These are phyloP conservation scores for Yponomeuta sedellus DNA, from an alignment of 2,888 invertebrate genomes.

Conservation along the genomic window DNA sequence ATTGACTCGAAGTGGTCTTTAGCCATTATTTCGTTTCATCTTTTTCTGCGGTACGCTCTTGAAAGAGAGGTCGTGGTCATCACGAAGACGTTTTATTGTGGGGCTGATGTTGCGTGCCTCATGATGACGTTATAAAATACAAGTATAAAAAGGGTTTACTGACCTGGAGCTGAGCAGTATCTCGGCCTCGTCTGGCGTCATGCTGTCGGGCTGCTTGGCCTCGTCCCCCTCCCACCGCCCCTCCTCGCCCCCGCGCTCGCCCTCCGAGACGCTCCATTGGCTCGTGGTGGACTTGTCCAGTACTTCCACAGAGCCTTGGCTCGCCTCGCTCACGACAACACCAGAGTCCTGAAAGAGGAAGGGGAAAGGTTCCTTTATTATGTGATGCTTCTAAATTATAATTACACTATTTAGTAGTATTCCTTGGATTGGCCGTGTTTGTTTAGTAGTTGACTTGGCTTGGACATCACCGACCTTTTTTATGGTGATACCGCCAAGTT, in stretches of 20 bases:
- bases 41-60: neutral
- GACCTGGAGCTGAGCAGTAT: conserved; percentile 90
- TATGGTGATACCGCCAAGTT: neutral
- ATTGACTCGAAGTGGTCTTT: too few relatives aligned
- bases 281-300: conserved; percentile 75
- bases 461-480: neutral
- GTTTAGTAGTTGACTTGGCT: too few relatives aligned
- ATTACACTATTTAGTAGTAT: too few relatives aligned
- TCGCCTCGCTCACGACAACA: conserved; percentile 71
- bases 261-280: conserved; percentile 74
- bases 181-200: conserved; percentile 92
- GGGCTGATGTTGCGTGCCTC: too few relatives aligned
- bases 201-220: conserved; percentile 71
- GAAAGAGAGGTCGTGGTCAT: too few relatives aligned
- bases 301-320: conserved; percentile 74
- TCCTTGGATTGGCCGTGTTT: too few relatives aligned
- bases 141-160: conserved; percentile 28
- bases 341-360: conserved; percentile 59
- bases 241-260: conserved; percentile 41
- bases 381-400: too few relatives aligned
- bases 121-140: too few relatives aligned
- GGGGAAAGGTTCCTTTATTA: neutral
- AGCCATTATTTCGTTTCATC: neutral
- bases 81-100: too few relatives aligned
- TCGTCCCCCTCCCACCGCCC: conserved; percentile 42